Evolutionary conservation across 2,797 vertebrate genomes (phyloP).

Genomic region (Babyrousa celebensis): DNA sequence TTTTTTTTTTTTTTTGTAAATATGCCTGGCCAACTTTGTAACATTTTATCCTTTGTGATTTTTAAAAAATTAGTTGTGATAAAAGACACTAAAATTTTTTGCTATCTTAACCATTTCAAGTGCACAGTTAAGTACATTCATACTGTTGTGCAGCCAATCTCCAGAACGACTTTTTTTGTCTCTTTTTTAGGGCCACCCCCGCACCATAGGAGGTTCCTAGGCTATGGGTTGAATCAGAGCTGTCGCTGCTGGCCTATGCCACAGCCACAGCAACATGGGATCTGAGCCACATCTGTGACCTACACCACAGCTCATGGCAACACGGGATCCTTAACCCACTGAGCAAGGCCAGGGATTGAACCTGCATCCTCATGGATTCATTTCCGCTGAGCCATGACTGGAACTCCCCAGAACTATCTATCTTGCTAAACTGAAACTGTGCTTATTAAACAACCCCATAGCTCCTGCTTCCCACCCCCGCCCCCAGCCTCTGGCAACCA

Average conservation of each 20-base stretch:
- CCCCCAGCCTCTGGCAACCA: not conserved
- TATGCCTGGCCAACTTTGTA: not conserved
- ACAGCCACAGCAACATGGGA: too few species aligned
- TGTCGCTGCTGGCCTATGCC: too few species aligned
- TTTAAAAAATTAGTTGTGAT: slow-evolving; percentile 18
- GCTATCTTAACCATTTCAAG: not conserved
- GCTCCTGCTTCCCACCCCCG: not conserved
- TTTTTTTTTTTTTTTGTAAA: not conserved
- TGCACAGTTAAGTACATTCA: not conserved
- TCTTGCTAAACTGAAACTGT: not conserved
- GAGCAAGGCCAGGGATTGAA: too few species aligned
- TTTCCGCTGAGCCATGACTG: too few species aligned
- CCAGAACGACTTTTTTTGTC: too few species aligned
- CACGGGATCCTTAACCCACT: too few species aligned
- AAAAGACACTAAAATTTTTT: not conserved
- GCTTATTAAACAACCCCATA: not conserved
- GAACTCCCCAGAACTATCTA: not conserved
- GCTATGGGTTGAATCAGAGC: too few species aligned
- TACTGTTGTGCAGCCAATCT: not conserved
- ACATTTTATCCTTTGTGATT: not conserved
- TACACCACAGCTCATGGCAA: too few species aligned
- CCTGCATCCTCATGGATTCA: too few species aligned
- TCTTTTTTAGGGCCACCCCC: too few species aligned
- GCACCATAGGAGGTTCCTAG: too few species aligned
- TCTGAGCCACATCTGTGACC: too few species aligned